Evolutionary conservation across 2,888 invertebrate genomes (phyloP).

Genomic region (Caenorhabditis plicata): DNA sequence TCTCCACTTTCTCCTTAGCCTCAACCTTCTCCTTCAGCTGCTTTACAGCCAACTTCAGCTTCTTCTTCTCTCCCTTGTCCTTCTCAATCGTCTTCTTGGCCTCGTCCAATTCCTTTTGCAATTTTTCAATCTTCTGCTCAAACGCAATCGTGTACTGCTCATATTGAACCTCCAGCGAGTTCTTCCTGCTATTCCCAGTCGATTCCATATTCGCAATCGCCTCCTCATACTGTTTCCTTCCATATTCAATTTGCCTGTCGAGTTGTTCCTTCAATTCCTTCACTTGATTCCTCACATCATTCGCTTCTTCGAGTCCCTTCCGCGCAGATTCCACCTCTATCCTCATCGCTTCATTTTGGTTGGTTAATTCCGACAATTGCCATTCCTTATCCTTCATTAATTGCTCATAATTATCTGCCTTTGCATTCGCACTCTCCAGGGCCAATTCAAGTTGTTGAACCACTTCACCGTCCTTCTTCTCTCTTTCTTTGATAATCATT

Average conservation of each 20-base stretch:
- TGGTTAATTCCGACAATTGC: constrained; percentile 5
- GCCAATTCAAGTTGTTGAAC: constrained; percentile 9
- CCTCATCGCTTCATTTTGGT: constrained; percentile 24
- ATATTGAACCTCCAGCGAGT: constrained; percentile 35
- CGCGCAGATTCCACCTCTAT: constrained; percentile 13
- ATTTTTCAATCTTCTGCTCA: constrained; percentile 23
- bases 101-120: constrained; percentile 17
- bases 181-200: constrained; percentile 25
- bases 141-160: constrained; percentile 40
- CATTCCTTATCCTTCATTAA: constrained; percentile 15
- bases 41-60: constrained; percentile 11
- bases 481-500: constrained; percentile 20
- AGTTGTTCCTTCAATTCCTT: constrained; percentile 8
- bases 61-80: constrained; percentile 12
- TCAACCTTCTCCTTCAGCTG: constrained; percentile 1
- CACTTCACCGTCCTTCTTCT: constrained; percentile 16
- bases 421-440: constrained; percentile 13
- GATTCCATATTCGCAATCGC: constrained; percentile 16
- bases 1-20: background rate
- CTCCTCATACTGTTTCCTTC: constrained; percentile 13
- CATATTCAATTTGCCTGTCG: constrained; percentile 10
- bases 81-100: constrained; percentile 4
- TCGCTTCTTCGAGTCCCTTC: constrained; percentile 7
- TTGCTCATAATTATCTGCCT: constrained; percentile 20
- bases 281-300: constrained; percentile 10